Conservation (phyloP, 2,797 vertebrate genomes). For the Moxostoma hubbsi region DNA sequence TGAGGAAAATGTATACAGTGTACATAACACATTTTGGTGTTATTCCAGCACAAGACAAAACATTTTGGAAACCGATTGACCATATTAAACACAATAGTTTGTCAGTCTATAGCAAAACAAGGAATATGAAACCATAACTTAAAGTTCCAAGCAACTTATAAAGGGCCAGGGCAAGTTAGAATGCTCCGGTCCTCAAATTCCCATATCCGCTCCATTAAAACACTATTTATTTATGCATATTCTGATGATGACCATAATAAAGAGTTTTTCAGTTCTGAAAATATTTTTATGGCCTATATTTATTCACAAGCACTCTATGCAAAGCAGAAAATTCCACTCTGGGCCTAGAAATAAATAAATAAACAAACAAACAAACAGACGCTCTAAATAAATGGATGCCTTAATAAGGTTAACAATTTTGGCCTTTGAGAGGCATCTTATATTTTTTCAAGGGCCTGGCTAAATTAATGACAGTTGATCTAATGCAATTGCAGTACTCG, state of each 20-base stretch:
- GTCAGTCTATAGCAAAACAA: neutral
- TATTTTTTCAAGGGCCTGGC: conserved; percentile 70
- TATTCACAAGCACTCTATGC: conserved; percentile 68
- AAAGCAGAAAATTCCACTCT: conserved; percentile 69
- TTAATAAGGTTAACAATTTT: conserved; percentile 79
- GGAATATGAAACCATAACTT: conserved; percentile 8
- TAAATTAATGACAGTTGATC: conserved; percentile 81
- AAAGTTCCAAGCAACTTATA: neutral
- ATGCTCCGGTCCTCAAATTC: conserved; percentile 57
- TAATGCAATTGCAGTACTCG: conserved; percentile 78
- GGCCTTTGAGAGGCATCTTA: conserved; percentile 67
- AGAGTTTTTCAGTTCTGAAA: conserved; percentile 76
- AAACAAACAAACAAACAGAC: conserved; percentile 50
- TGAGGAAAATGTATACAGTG: conserved; percentile 63
- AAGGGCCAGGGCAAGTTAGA: neutral
- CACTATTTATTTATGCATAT: conserved; percentile 70
- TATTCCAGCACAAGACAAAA: neutral
- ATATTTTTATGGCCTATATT: conserved; percentile 77
- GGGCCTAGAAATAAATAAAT: conserved; percentile 64
- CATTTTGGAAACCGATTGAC: neutral
- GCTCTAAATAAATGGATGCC: conserved; percentile 72
- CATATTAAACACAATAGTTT: conserved; percentile 6
- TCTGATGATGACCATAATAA: conserved; percentile 75
- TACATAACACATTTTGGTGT: neutral
- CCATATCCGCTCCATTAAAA: conserved; percentile 70